Percentiles rank a stretch among this genome's conserved stretches.
Evolutionary conservation across 2,888 invertebrate genomes (phyloP).

Genomic region (Ornithoptera alexandrae): DNA sequence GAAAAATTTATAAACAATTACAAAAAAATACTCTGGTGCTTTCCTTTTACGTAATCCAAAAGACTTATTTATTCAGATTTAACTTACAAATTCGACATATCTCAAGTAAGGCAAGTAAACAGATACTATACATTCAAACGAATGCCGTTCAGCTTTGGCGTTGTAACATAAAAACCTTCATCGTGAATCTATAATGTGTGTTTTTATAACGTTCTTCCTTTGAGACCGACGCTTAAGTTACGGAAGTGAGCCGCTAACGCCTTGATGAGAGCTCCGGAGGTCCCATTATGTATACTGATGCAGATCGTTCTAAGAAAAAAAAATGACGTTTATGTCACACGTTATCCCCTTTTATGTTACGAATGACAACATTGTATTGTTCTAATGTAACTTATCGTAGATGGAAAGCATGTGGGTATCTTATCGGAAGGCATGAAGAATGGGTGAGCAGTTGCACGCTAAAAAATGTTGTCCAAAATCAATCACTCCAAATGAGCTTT

Average conservation of each 20-base stretch:
- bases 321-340: conserved; percentile 20
- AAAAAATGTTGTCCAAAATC: conserved; percentile 25
- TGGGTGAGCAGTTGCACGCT: conserved; percentile 19
- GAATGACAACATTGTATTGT: conserved; percentile 14
- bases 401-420: conserved; percentile 28
- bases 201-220: conserved; percentile 22
- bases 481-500: conserved; percentile 27
- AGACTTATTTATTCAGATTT: background rate
- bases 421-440: conserved; percentile 29
- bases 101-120: background rate
- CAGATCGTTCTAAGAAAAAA: conserved; percentile 13
- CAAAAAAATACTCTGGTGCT: background rate
- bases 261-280: conserved; percentile 26
- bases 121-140: conserved; percentile 6
- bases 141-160: conserved; percentile 3
- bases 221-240: conserved; percentile 14
- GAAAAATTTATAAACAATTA: background rate
- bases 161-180: conserved; percentile 5
- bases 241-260: conserved; percentile 27
- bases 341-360: conserved; percentile 13
- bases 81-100: background rate
- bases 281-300: conserved; percentile 26
- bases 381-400: conserved; percentile 22
- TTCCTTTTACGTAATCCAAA: background rate
- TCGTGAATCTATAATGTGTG: conserved; percentile 13